These are phyloP conservation scores for Noctuana brunneofusca DNA, from an alignment of 2,888 invertebrate species.

Conservation along the genomic window DNA sequence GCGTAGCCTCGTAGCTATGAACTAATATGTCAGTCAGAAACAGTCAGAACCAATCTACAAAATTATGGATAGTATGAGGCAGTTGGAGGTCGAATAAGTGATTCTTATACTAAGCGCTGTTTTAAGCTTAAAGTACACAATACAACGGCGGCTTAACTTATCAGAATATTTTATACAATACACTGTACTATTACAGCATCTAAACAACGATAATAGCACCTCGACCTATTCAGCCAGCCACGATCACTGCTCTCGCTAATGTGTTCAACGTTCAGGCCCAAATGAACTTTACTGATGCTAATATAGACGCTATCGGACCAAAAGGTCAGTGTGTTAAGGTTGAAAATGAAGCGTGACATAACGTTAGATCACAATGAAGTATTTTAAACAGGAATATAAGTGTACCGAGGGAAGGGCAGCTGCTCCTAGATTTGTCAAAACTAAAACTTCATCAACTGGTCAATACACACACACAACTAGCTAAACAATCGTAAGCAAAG, in stretches of 20 bases:
- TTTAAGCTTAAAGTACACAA: no score
- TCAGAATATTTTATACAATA: neutral
- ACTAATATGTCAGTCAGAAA: no score
- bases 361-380: neutral
- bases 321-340: constrained; percentile 27
- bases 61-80: no score
- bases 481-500: constrained; percentile 1
- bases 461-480: neutral
- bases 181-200: neutral
- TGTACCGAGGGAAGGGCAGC: no score
- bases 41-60: no score
- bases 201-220: neutral
- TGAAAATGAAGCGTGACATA: constrained; percentile 27
- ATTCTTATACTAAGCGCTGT: no score
- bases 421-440: no score
- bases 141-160: no score
- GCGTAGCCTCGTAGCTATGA: no score
- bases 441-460: no score
- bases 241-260: neutral
- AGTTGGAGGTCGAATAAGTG: no score
- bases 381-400: constrained; percentile 6
- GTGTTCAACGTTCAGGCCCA: constrained; percentile 1
- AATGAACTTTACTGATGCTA: constrained; percentile 23
- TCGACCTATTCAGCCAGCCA: neutral
- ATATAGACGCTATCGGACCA: constrained; percentile 10